phyloP scores from a whole-genome alignment of 2,113 vertebrate genomes.

The Athene cunicularia region DNA sequence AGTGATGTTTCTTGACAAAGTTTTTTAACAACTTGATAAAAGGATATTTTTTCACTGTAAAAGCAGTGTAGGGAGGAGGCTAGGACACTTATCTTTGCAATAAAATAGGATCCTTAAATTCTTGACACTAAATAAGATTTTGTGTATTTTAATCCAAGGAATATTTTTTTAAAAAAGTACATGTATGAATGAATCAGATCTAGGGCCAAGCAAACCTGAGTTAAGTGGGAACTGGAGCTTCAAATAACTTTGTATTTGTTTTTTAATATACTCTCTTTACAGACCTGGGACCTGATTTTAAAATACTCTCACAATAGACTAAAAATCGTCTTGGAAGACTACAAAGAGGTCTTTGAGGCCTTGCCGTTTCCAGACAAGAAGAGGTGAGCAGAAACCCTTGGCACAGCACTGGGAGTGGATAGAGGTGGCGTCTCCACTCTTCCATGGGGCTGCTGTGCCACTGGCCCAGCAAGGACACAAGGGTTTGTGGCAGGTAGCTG shows the following conservation, averaged over 20 bases:
- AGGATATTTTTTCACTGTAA: neutral
- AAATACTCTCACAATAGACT: neutral
- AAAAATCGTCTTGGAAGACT: neutral
- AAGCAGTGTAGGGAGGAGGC: neutral
- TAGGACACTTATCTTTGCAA: neutral
- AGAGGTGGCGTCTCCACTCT: neutral
- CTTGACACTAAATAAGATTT: neutral
- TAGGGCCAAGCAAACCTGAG: neutral
- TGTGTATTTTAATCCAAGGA: neutral
- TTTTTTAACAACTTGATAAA: neutral
- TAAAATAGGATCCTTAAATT: neutral
- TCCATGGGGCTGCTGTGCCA: fast-evolving
- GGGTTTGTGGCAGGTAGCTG: neutral
- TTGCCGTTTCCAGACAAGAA: conserved; percentile 79
- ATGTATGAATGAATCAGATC: neutral
- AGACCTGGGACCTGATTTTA: neutral
- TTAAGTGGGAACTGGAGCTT: neutral
- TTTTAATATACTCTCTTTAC: neutral
- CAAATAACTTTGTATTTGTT: neutral
- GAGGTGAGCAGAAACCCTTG: conserved; percentile 73
- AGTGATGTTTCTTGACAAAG: neutral
- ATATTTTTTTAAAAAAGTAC: neutral
- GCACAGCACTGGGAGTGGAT: too few relatives aligned
- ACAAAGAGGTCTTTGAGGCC: conserved; percentile 70
- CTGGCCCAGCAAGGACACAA: fast-evolving